These are phyloP conservation scores for Lepidocolaptes lacrymiger DNA, from an alignment of 2,797 vertebrate genomes.

Conservation along the genomic window DNA sequence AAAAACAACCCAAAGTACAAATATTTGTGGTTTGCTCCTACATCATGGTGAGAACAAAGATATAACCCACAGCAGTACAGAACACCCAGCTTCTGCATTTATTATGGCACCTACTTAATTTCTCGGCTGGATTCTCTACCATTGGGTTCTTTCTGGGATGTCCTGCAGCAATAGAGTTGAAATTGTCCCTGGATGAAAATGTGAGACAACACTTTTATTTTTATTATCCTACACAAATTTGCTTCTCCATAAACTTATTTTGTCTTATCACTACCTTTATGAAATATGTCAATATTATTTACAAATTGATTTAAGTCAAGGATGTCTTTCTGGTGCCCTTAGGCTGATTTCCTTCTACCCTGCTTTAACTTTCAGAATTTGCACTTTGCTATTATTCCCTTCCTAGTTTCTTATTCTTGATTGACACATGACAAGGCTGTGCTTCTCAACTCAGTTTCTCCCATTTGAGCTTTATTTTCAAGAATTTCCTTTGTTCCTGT, in stretches of 20 bases:
- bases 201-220: background rate
- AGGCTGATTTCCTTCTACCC: background rate
- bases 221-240: background rate
- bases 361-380: background rate
- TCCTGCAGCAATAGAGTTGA: background rate
- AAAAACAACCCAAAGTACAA: background rate
- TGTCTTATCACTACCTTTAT: background rate
- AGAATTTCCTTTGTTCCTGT: background rate
- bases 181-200: background rate
- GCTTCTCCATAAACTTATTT: background rate
- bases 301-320: background rate
- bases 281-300: background rate
- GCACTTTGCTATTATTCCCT: background rate
- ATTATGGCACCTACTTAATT: background rate
- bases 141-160: background rate
- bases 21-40: background rate
- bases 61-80: background rate
- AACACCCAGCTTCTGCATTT: background rate
- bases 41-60: background rate
- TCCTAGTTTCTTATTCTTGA: background rate
- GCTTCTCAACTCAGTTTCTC: background rate
- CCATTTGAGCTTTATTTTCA: background rate
- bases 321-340: background rate
- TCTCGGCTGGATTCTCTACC: background rate
- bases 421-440: background rate